Base-by-base conservation (phyloP, 2,113 vertebrate genomes). In the Nesoenas mayeri region DNA sequence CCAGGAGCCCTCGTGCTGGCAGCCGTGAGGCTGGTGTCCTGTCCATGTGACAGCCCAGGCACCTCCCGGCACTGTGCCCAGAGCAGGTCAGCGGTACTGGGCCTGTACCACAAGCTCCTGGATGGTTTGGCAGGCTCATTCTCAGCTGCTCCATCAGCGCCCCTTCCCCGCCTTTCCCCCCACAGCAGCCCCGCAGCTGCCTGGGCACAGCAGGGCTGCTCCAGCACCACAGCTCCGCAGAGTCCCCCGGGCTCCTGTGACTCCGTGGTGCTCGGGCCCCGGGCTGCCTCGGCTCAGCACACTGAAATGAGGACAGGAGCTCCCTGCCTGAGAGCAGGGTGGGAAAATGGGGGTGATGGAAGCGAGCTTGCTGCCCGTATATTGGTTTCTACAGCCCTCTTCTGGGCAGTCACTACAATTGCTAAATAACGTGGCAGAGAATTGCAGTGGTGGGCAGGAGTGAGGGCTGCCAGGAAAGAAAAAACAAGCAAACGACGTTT, bases 341-440 rank as follows among this genome's bases (percentile, higher is more conserved):
- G 61, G 42, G 51, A 22, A 74, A 53, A 56, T 12, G 31, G 44
- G 53, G 36, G 16, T 42, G 54, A 11, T 4, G 48, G 53, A 38
- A 91, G 38, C 0, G 0, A 15, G 34, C 29, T 51, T 19, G n/a
- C 19, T 40, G 57, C 5, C 70, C 36, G 32, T 80, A 4, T 28
- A 2, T 50, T 78, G 80, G 42, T 67, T 78, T 95, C 79, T 94
- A 89, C 93, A 88, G n/a, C 83, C 94, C 93, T 95, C 96, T 96
- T 88, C 95, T 86, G 95, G 91, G 90, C 79, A 88, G 72, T 17
- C 67, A 28, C 31, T 29, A 77, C 54, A 62, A 79, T 22, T 18
- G 32, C 91, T 82, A 6, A 66, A 32, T 10, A 79, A 28, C 1
- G 11, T 28, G 64, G 56, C 70, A 51, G n/a, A 26, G 29, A 65